Base-by-base conservation (phyloP, 92 coral and sea anemone genomes). In the Epizoanthus scotinus region DNA sequence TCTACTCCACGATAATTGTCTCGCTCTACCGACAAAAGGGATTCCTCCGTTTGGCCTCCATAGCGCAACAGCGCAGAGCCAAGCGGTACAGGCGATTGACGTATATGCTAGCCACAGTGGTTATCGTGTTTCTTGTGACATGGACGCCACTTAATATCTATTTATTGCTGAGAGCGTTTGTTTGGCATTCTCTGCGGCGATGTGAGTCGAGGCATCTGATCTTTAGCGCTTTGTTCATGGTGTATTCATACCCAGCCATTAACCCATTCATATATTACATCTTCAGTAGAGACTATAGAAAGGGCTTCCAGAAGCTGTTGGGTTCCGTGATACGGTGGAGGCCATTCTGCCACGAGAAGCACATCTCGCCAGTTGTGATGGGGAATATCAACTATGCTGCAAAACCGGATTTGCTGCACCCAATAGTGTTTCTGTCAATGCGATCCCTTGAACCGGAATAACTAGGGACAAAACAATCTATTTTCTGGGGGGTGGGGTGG, bases 221-320 rank as follows among this genome's bases (percentile, higher is more conserved):
- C 18, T 73, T 73, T 55, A 64, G 65, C 20, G 79, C 79, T 31
- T n/a, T 55, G 34, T 73, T 73, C 29, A 20, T 73, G 47, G 57
- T 64, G 15, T 73, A 73, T 50, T 15, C 53, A 5, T 75, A 75
- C 44, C 67, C 81, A 15, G 81, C 68, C 26, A 59, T 75, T 14
- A 75, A 75, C 53, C 81, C 81, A 1, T 58, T 75, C 15, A 24
- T 75, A 7, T 75, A 75, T 13, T 75, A 19, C 38, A 13, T 75
- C 81, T 75, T 75, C 54, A 75, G 38, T 52, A 55, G 61, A 34
- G 68, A 75, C 63, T 75, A 58, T 21, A 75, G 52, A 59, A 38
- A 73, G 10, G 67, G 79, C 20, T 73, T 73, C 24, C 79, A 52
- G 3, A 50, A 73, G 31, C 52, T 73, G 66, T 73, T 56, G 26